Conservation (phyloP, 2,113 vertebrate genomes). For the Cygnus buccinator region DNA sequence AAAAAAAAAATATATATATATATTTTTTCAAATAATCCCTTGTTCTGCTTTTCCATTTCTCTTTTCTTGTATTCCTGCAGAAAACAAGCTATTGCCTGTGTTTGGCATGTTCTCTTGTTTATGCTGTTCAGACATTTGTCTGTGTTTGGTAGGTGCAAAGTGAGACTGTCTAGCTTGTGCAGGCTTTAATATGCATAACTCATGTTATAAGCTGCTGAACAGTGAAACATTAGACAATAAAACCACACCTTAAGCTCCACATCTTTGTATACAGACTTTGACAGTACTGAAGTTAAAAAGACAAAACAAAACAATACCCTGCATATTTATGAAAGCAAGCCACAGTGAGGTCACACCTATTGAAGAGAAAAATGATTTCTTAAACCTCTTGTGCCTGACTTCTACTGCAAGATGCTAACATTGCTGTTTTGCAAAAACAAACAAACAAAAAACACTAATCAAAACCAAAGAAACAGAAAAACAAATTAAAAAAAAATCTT, state of each 20-base stretch:
- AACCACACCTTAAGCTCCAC: not conserved
- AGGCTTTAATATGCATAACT: not conserved
- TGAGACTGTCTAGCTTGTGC: not conserved
- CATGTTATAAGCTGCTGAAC: not conserved
- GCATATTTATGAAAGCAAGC: not conserved
- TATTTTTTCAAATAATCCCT: not conserved
- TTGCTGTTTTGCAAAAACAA: not conserved
- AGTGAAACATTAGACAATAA: not conserved
- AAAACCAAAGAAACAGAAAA: not conserved
- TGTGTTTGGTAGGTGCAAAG: not conserved
- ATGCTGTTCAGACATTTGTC: not conserved
- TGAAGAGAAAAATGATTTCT: not conserved
- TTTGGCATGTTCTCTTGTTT: not conserved
- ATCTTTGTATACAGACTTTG: not conserved
- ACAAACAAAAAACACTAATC: not conserved
- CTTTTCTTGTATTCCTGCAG: not conserved
- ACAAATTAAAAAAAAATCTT: not conserved
- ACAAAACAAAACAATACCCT: not conserved
- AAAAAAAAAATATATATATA: too few relatives aligned
- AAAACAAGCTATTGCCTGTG: not conserved
- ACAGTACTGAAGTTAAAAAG: not conserved
- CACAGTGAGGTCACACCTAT: not conserved
- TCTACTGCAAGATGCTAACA: not conserved
- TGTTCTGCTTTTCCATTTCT: not conserved
- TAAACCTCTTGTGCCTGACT: not conserved